Conservation (phyloP, 1,140 invertebrate genomes). For the Ptiloglossa arizonensis region DNA sequence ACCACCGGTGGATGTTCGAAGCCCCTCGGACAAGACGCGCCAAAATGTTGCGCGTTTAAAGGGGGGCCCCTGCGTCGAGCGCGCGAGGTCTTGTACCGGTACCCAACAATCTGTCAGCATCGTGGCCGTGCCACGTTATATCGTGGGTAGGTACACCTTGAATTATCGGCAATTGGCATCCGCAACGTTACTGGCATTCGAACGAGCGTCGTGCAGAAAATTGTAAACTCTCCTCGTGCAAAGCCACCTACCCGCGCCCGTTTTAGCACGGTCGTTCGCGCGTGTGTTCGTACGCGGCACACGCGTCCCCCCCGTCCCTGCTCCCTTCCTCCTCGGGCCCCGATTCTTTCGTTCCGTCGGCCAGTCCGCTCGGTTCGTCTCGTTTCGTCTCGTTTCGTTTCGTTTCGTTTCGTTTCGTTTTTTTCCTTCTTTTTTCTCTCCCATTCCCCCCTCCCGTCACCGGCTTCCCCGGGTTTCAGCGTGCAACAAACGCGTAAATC, state of each 20-base stretch:
- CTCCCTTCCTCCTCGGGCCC: background rate
- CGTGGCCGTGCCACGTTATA: constrained; percentile 56
- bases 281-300: constrained; percentile 29
- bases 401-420: too few species aligned
- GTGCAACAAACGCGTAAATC: constrained; percentile 27
- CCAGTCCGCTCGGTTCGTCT: too few species aligned
- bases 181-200: constrained; percentile 70
- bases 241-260: constrained; percentile 40
- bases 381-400: too few species aligned
- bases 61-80: constrained; percentile 10
- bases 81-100: constrained; percentile 38
- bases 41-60: constrained; percentile 16
- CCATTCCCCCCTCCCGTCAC: background rate
- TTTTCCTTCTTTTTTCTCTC: background rate
- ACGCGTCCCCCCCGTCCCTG: constrained; percentile 19
- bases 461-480: background rate
- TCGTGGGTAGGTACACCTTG: constrained; percentile 68
- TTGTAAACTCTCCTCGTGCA: constrained; percentile 60
- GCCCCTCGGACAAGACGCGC: background rate
- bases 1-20: background rate
- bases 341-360: background rate
- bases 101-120: constrained; percentile 60
- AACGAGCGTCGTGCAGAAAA: constrained; percentile 68
- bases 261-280: constrained; percentile 52
- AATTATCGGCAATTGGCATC: constrained; percentile 74